phyloP scores from a whole-genome alignment of 2,113 vertebrate genomes.

The Neopipo cinnamomea region DNA sequence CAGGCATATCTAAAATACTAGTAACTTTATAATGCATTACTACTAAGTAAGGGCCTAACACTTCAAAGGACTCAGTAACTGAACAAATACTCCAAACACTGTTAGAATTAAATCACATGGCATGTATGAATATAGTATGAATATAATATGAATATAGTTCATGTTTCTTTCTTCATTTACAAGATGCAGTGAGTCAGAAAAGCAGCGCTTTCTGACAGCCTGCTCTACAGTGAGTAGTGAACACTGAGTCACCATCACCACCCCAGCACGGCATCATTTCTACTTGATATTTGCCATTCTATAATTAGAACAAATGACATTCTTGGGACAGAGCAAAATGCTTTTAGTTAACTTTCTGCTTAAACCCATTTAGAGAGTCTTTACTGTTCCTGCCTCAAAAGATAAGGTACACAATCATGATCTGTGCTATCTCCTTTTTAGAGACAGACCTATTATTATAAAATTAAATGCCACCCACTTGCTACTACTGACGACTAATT shows the following conservation, averaged over 20 bases:
- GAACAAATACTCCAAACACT: background rate
- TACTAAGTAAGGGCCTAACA: background rate
- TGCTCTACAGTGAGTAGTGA: background rate
- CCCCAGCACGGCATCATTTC: background rate
- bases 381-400: background rate
- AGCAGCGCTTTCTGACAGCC: slow-evolving; percentile 24
- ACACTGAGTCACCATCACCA: slow-evolving; percentile 36
- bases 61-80: background rate
- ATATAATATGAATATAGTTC: background rate
- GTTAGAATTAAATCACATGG: background rate
- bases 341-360: slow-evolving; percentile 5
- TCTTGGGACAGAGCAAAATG: background rate
- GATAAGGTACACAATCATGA: background rate
- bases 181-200: slow-evolving; percentile 46
- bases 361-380: background rate
- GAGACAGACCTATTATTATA: slow-evolving; percentile 7
- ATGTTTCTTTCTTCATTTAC: slow-evolving; percentile 19
- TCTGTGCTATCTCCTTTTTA: background rate
- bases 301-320: slow-evolving; percentile 22
- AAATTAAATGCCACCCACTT: slow-evolving; percentile 35
- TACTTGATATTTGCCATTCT: slow-evolving; percentile 32
- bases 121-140: background rate
- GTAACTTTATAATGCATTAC: background rate
- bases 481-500: slow-evolving; percentile 28
- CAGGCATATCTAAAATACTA: background rate